These are phyloP conservation scores for Odontocolon sp. DNA, from an alignment of 2,888 invertebrate species.

Conservation along the genomic window DNA sequence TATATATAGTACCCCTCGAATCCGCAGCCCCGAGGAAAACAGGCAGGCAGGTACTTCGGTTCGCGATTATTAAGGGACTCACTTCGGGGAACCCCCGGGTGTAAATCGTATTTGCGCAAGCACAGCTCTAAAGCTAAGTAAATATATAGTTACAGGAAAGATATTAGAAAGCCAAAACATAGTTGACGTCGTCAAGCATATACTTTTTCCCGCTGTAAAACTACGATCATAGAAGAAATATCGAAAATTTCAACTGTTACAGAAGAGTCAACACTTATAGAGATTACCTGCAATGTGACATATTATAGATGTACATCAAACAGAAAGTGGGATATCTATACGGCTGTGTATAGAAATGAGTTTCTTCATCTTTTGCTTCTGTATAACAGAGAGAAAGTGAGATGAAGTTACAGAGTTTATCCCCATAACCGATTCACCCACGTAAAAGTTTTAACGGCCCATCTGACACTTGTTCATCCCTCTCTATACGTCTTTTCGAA, in stretches of 20 bases:
- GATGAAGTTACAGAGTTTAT: constrained; percentile 22
- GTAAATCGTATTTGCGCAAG: constrained; percentile 27
- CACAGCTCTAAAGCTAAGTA: background rate
- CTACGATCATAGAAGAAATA: too few species aligned
- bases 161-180: too few species aligned
- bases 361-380: too few species aligned
- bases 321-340: too few species aligned
- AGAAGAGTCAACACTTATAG: too few species aligned
- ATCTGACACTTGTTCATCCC: constrained; percentile 40
- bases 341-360: too few species aligned
- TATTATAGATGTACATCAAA: too few species aligned
- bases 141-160: background rate
- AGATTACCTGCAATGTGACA: too few species aligned
- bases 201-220: too few species aligned
- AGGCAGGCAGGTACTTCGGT: constrained; percentile 51
- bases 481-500: background rate
- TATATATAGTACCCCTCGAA: constrained; percentile 34
- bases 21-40: constrained; percentile 32
- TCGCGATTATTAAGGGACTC: constrained; percentile 57
- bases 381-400: too few species aligned
- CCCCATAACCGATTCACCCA: constrained; percentile 26
- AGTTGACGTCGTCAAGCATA: too few species aligned
- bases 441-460: constrained; percentile 51
- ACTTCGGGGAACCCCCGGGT: constrained; percentile 9
- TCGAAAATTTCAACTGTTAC: too few species aligned